Evolutionary conservation across 2,888 invertebrate genomes (phyloP), one percentile per base, ranked within the genome.

Genomic region (Parnassius glacialis): DNA sequence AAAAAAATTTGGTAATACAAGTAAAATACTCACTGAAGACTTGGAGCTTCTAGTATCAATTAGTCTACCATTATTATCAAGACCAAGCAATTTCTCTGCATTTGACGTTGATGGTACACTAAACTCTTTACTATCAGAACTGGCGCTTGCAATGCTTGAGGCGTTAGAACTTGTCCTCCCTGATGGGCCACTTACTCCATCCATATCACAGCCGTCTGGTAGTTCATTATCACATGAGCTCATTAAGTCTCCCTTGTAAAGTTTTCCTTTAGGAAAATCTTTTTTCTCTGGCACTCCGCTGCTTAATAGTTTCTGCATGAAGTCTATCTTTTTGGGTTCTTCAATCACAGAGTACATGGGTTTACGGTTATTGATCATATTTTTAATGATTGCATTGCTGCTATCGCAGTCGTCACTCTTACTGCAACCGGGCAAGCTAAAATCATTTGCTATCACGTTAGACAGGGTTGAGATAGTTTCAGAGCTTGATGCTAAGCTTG

Each of bases 31-130:
- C 56, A 88, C 89, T 64, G 76, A 73, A 60, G 81, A 72, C 64
- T 86, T 84, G 10, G 84, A 79, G 72, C 75, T 79, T 2, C 80
- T 72, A 0, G 83, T 71, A 43, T 79, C 80, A 63, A 69, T 80
- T 43, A 72, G 73, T 60, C 79, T 83, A 61, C 79, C 74, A 34
- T 73, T 78, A 54, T 83, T 80, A 64, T 81, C 80, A 11, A 90
- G 80, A 1, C 90, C 90, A 0, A 90, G 78, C 41, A 90, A 70
- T 67, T 83, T 86, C 11, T 90, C 90, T 16, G 90, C 90, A 65
- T 90, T 90, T 0, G 90, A 89, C 0, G 90, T 90, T 20, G 90
- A 90, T 34, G 90, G 85, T 57, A 87, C 86, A 20, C 74, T 82
- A 64, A 85, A 88, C 57, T 84, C 86, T 68, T 85, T 87, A 45